Evolutionary conservation across 2,797 vertebrate species (phyloP), one percentile per base, ranked within the genome.

Genomic region (Acanthurus leucopareius): DNA sequence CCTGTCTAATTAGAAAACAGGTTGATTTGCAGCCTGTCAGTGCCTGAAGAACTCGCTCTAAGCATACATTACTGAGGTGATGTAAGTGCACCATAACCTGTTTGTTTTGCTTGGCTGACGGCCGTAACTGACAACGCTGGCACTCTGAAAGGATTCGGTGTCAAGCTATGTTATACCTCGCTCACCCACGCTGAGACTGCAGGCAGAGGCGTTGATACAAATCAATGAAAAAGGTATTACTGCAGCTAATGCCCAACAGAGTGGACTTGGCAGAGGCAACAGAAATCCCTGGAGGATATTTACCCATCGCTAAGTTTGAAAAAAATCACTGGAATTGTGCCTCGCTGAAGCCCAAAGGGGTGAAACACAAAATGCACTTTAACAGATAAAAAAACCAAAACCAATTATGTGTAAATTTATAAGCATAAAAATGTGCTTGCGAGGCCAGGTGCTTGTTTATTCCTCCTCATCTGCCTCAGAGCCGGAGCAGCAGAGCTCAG

Each of bases 151-250:
- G 61, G 72, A 66, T 76, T 79, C 75, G 57, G 13, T 79, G 75
- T 72, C 65, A 47, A 65, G 75, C 28, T 61, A 56, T 86, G 59
- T 69, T 77, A 62, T 66, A 40, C 67, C 69, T 65, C 57, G 42
- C 72, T 74, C 48, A 2, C 76, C 76, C 73, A 40, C 73, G 52
- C 69, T 65, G 48, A 59, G 56, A 56, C 80, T 76, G 79, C 86
- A 79, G 83, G 79, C 77, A 42, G 76, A 77, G 69, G 59, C 40
- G 77, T 52, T 79, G 82, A 84, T 82, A 66, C 61, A 76, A 65
- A 92, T 93, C 89, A 82, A 88, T 91, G 73, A 25, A 25, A 73
- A 83, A 75, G 71, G 73, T 86, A 69, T 89, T 76, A 86, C 77
- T 81, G 73, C 82, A 66, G 82, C 82, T 85, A 77, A 86, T 80